A percentile compares a stretch with the other conserved stretches of the same genome.
Evolutionary conservation across 2,113 vertebrate species (phyloP).

Genomic region (Coptodon bakossiorum): DNA sequence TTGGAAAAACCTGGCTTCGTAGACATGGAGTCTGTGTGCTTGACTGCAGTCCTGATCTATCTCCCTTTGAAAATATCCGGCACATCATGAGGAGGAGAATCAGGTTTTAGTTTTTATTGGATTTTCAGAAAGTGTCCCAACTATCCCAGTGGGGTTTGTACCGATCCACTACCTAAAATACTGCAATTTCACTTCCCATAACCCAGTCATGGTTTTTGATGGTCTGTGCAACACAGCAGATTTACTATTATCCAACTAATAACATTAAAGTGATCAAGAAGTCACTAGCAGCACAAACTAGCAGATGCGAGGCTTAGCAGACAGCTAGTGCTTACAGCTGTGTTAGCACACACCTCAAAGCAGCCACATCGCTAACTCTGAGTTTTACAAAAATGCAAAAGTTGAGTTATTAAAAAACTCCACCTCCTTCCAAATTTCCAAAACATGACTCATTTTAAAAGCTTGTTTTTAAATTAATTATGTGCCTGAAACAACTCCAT

Average conservation of each 20-base stretch:
- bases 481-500: neutral
- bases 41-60: neutral
- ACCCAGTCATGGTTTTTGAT: rapidly evolving
- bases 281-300: neutral
- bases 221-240: rapidly evolving
- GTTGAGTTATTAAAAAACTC: neutral
- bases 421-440: neutral
- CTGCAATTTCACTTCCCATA: neutral
- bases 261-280: neutral
- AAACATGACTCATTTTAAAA: neutral
- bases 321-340: neutral
- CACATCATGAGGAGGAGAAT: neutral
- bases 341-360: neutral
- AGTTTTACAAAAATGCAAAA: neutral
- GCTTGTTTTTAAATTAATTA: neutral
- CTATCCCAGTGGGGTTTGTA: neutral
- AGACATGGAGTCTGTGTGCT: neutral
- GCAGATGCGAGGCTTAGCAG: neutral
- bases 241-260: neutral
- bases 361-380: neutral
- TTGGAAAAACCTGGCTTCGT: neutral
- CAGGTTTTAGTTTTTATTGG: neutral
- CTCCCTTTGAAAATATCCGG: neutral
- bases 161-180: neutral
- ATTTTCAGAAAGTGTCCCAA: neutral